Evolutionary conservation across 2,888 invertebrate species (phyloP), one percentile per base, ranked within the genome.

Genomic region (Andrena haemorrhoa): DNA sequence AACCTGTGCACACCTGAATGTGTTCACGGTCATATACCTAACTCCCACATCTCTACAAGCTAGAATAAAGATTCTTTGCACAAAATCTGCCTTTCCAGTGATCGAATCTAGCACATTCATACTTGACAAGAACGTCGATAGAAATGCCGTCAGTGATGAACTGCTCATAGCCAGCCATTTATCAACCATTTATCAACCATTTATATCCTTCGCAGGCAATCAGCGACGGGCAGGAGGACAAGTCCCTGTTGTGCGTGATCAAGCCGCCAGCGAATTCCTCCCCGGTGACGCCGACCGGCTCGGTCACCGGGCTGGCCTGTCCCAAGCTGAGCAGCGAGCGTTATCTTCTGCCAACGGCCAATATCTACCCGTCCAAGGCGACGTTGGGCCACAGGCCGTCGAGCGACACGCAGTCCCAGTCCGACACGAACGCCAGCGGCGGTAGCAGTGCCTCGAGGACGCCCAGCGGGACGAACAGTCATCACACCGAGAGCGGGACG

Each of bases 161-260:
- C 4, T 16, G 41, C 41, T 16, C 41, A 0, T 41, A 5, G 12
- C 41, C 4, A 41, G 41, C 12, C 41, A 41, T 41, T 41, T 41
- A 41, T 41, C 12, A 41, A 3, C 5, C 7, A 75, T n/a, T 41
- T 3, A 8, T 10, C 2, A 8, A 33, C n/a, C 10, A 16, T 53
- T 12, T 47, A 5, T 65, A 70, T n/a, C 72, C 0, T 41, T 58
- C 20, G 0, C 63, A 86, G 84, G 84, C 82, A 16, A 80, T 60
- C 35, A 87, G 75, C 75, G 89, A 90, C 29, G 70, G 29, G 16
- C 86, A 75, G 10, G 91, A 91, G 60, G 89, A 87, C 72, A 89
- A 89, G 49, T 90, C 89, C 47, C 85, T 90, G 49, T 79, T 92
- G n/a, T 87, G 80, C 61, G 91, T 91, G 12, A 82, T 77, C 29